phyloP scores from a whole-genome alignment of 2,888 invertebrate genomes.

The Acholoe squamosa region DNA sequence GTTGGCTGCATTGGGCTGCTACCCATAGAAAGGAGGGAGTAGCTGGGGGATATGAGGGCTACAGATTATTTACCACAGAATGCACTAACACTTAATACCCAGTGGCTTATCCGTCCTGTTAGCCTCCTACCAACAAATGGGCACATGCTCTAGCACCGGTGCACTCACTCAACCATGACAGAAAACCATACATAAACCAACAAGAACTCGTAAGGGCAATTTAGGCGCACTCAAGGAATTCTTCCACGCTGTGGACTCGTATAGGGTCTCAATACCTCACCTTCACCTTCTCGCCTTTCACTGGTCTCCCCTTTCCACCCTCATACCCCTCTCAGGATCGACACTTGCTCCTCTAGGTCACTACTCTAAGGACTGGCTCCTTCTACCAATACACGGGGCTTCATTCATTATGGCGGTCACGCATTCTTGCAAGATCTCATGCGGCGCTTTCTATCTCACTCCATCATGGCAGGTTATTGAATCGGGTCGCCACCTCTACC shows the following conservation, averaged over 20 bases:
- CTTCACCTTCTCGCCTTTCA: not conserved
- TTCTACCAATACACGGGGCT: not conserved
- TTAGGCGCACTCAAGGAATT: not conserved
- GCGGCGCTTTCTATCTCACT: conserved; percentile 9
- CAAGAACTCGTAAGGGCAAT: not conserved
- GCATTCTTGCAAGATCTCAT: not conserved
- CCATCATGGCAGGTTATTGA: conserved; percentile 7
- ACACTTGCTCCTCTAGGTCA: not conserved
- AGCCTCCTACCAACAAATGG: not conserved
- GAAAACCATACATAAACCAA: not conserved
- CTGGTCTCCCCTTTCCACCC: not conserved
- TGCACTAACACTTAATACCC: conserved; percentile 3
- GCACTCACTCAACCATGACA: not conserved
- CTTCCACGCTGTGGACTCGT: not conserved
- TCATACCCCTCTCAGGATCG: not conserved
- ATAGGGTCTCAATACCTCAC: not conserved
- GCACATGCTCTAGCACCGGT: not conserved
- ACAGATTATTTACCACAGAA: not conserved
- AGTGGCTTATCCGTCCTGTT: not conserved
- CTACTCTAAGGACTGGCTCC: not conserved
- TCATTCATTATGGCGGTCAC: conserved; percentile 26
- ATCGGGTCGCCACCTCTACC: not conserved
- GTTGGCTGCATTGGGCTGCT: too few species aligned
- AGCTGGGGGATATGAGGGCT: not conserved
- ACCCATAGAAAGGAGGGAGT: too few species aligned